A percentile compares a stretch with the other conserved stretches of the same genome.
These are phyloP conservation scores for Lasioglossum vierecki DNA, from an alignment of 2,888 invertebrate species.

Conservation along the genomic window DNA sequence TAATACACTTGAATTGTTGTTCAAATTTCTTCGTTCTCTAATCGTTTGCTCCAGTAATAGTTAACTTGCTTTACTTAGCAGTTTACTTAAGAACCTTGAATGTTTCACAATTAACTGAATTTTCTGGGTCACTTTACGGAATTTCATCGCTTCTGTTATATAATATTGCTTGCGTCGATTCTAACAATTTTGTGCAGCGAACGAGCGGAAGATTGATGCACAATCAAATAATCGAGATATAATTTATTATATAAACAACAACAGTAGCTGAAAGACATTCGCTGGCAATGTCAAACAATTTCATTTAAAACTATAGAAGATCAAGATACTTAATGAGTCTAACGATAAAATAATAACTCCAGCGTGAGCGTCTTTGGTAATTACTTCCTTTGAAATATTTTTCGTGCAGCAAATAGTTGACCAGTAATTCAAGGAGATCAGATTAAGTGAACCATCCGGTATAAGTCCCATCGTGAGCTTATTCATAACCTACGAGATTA, in stretches of 20 bases:
- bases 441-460: conserved; percentile 2
- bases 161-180: not conserved
- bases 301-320: not conserved
- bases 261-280: not conserved
- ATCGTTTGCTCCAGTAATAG: too few relatives aligned
- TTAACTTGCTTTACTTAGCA: too few relatives aligned
- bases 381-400: not conserved
- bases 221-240: not conserved
- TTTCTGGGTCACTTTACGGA: not conserved
- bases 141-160: not conserved
- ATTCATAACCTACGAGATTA: not conserved
- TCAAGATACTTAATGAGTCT: not conserved
- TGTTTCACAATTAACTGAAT: not conserved
- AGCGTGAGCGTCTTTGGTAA: not conserved
- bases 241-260: not conserved
- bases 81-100: not conserved
- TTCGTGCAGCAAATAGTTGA: conserved; percentile 3
- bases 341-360: conserved; percentile 7
- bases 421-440: conserved; percentile 9
- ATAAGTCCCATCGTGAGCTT: not conserved
- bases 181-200: not conserved
- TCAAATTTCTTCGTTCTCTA: not conserved
- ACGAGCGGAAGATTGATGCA: not conserved
- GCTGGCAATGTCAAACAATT: not conserved
- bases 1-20: not conserved